Evolutionary conservation across 2,888 invertebrate species (phyloP), one percentile per base, ranked within the genome.

Genomic region (Copidosoma aretas): DNA sequence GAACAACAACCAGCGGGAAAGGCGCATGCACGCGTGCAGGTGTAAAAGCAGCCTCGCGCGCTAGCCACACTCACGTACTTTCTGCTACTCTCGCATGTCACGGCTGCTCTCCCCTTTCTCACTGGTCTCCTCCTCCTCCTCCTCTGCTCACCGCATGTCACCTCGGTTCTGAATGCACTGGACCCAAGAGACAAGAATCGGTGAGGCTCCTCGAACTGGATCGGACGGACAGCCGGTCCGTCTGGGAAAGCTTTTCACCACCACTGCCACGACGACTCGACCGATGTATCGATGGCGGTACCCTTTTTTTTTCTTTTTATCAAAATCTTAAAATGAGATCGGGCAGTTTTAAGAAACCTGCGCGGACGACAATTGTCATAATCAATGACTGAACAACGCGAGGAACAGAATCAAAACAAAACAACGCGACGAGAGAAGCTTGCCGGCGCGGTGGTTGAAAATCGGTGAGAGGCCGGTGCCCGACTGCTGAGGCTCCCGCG

Each of bases 381-480:
- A 32, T 32, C 32, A 32, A 32, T 32, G 32, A 32, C 8, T 5
- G 8, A 32, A 32, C 32, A 32, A 32, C 8, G n/a, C n/a, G n/a
- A n/a, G n/a, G n/a, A 32, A 32, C 32, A 32, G 8, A 32, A 32
- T 5, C 32, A 32, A 32, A 32, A 32, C 32, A 32, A 32, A 8
- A 32, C 3, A 8, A 5, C 1, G 43, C 43, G 43, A 2, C 43
- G 12, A 46, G 43, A 17, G 17, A n/a, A n/a, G n/a, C n/a, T n/a
- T n/a, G n/a, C n/a, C n/a, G n/a, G 43, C 43, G 43, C 43, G 17
- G 12, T 14, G 3, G 43, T 46, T 46, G 43, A 46, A 46, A 46
- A 46, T 71, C 79, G 79, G 80, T 80, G 81, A 80, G 80, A 81
- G 81, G 81, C 80, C 78, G 80, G 76, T 78, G 77, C 78, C 75